Base-by-base conservation (phyloP, 2,888 invertebrate species). In the Stenurella melanura region DNA sequence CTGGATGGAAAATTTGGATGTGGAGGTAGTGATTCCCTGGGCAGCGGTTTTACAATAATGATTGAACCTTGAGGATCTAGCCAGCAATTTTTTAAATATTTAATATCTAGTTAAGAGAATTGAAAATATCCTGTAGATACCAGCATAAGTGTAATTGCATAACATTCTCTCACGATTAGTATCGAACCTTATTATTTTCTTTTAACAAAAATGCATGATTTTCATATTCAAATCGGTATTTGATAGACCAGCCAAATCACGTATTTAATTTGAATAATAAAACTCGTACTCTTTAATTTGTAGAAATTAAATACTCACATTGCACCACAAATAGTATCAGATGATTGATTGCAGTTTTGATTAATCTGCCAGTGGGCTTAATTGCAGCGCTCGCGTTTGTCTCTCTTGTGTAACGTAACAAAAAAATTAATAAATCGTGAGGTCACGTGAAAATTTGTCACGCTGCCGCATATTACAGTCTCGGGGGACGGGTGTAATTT, bases 401-500 rank as follows among this genome's bases (percentile, higher is more conserved):
- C 61, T 34, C 30, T 15, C 60, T 30, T 10, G 21, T 63, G 17
- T 63, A 34, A 17, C 30, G 12, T 50, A 50, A 50, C n/a, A 6
- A 50, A 50, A 50, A 17, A 34, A 15, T 30, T 34, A 61, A 34
- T 61, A 61, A 63, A 63, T 63, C 61, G n/a, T 50, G 34, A 11
- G 34, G 19, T 54, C 67, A 56, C 56, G 56, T 68, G 67, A 56
- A 12, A 17, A 54, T 68, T 56, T 68, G 67, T 68, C 54, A 68
- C 42, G 61, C 61, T 63, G 30, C 42, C 18, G 12, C 19, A 18
- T 26, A 66, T 15, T 19, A 15, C 58, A 21, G 21, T 38, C 21
- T 68, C 26, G 56, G 56, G 67, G 67, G 56, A 54, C 67, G 26
- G 56, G 67, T 12, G n/a, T n/a, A 50, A 68, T 50, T 68, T 68